phyloP scores from a whole-genome alignment of 2,888 invertebrate species.

The Ornithoptera priamus region DNA sequence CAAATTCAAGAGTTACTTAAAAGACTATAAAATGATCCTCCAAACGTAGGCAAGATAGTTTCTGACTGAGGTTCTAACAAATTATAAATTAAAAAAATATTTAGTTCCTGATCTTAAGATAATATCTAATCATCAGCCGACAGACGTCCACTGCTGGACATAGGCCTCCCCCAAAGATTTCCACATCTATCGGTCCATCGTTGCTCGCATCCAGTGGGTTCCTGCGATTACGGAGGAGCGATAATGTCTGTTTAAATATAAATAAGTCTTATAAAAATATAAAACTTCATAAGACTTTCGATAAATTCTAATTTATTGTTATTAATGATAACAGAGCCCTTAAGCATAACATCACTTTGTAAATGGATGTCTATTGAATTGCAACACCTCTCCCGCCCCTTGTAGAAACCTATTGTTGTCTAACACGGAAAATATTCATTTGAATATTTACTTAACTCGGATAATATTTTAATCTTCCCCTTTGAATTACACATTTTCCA shows the following conservation, averaged over 20 bases:
- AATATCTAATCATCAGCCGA: no score
- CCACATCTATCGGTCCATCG: no score
- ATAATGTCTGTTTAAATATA: no score
- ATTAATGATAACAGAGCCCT: conserved; percentile 41
- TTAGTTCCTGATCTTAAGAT: no score
- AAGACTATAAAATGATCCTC: not conserved
- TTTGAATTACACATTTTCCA: conserved; percentile 80
- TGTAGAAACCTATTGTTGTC: conserved; percentile 72
- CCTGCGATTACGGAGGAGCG: no score
- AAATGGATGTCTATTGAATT: conserved; percentile 80
- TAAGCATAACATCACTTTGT: conserved; percentile 76
- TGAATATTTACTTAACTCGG: conserved; percentile 82
- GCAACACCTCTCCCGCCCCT: conserved; percentile 73
- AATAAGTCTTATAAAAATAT: no score
- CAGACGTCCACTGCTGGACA: no score
- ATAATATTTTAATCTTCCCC: conserved; percentile 82
- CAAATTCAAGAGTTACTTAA: not conserved
- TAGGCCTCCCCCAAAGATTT: no score
- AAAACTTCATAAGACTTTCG: no score
- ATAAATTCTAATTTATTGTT: no score
- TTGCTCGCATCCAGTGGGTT: no score
- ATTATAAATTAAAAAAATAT: not conserved
- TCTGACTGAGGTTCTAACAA: not conserved
- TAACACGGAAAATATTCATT: conserved; percentile 81
- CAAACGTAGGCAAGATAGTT: no score